These are phyloP conservation scores for Karalla daura DNA, from an alignment of 2,797 vertebrate genomes.

Conservation along the genomic window DNA sequence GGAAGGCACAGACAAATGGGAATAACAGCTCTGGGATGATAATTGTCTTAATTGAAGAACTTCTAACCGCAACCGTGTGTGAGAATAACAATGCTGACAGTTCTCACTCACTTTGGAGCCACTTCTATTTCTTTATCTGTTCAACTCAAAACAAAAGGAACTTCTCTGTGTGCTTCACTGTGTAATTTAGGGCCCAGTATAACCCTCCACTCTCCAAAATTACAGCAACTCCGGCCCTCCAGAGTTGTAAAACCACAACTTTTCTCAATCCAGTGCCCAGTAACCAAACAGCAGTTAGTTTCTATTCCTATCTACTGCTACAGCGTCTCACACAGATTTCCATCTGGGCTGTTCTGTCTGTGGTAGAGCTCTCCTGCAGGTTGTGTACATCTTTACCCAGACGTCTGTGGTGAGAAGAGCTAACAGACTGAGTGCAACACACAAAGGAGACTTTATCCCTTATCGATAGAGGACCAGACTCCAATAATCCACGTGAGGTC, in stretches of 20 bases:
- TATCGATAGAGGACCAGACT: conserved; percentile 25
- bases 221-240: conserved; percentile 1
- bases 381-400: conserved; percentile 29
- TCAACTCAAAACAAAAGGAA: neutral
- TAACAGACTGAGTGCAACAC: conserved; percentile 26
- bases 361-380: conserved; percentile 27
- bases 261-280: conserved; percentile 13
- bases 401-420: neutral
- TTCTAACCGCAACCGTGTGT: no score
- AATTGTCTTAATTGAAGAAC: no score
- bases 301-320: conserved; percentile 21
- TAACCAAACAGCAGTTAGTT: conserved; percentile 1
- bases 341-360: conserved; percentile 5
- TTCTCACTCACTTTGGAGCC: neutral
- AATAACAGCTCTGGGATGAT: no score
- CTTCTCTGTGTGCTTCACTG: neutral
- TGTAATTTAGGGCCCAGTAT: conserved; percentile 9
- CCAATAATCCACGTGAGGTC: conserved; percentile 9
- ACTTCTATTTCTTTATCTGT: neutral
- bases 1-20: no score
- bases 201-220: neutral
- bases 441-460: conserved; percentile 36
- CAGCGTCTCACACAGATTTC: conserved; percentile 18
- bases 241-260: conserved; percentile 13
- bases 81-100: neutral